These are phyloP conservation scores for Drosophila kokeensis DNA, from an alignment of 2,888 invertebrate genomes.

Conservation along the genomic window DNA sequence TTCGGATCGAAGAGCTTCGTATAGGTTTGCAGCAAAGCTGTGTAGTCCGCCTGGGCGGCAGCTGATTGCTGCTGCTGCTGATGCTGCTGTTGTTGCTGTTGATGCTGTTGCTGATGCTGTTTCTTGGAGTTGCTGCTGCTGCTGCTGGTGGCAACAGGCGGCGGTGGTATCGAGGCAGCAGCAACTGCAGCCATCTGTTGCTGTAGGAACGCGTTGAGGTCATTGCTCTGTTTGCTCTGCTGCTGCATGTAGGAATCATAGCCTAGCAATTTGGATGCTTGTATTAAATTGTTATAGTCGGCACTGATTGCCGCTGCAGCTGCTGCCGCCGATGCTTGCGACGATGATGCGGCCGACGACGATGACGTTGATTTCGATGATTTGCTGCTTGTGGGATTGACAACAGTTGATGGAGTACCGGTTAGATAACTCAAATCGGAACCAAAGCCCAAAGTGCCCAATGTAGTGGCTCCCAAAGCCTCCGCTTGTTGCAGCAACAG, in stretches of 20 bases:
- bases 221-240: conserved; percentile 81
- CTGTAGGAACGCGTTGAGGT: conserved; percentile 83
- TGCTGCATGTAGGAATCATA: conserved; percentile 84
- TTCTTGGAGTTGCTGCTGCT: conserved; percentile 70
- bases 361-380: conserved; percentile 60
- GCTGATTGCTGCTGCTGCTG: conserved; percentile 74
- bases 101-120: conserved; percentile 68
- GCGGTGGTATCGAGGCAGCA: conserved; percentile 72
- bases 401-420: conserved; percentile 49
- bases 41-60: conserved; percentile 81
- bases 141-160: conserved; percentile 57
- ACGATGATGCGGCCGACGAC: conserved; percentile 32
- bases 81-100: conserved; percentile 68
- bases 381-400: conserved; percentile 54
- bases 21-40: conserved; percentile 83
- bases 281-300: conserved; percentile 84
- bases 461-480: conserved; percentile 84
- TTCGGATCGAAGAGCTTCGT: conserved; percentile 84
- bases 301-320: conserved; percentile 80
- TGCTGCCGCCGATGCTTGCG: conserved; percentile 68
- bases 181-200: conserved; percentile 84
- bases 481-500: conserved; percentile 85
- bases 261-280: conserved; percentile 84
- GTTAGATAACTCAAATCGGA: conserved; percentile 83
- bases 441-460: conserved; percentile 84